Evolutionary conservation across 2,113 vertebrate genomes (phyloP), one percentile per base, ranked within the genome.

Genomic region (Artemisiospiza belli): DNA sequence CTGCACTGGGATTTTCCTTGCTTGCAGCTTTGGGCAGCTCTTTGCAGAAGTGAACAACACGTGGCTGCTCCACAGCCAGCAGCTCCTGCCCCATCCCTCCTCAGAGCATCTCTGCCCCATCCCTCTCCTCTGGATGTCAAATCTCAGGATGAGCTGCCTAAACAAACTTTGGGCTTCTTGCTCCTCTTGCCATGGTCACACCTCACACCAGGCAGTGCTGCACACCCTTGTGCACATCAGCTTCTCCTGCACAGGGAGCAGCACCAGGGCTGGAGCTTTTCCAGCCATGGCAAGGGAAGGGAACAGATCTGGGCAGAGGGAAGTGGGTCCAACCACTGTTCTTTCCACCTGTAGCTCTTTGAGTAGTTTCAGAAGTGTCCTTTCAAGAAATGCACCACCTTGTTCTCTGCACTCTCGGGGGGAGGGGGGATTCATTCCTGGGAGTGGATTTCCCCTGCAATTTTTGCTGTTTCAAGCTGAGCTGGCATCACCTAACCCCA

Each of bases 1-100:
- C 77, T 88, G 83, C 51, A 8, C 39, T 35, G 83, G 92, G 87
- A 82, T 67, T 79, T 69, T 82, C 39, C 92, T 70, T 1, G 0
- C 16, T n/a, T 82, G 90, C 72, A 77, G 61, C 84, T 95, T 75
- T 72, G 92, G 90, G 81, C 88, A 88, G 72, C 64, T 64, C 72
- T 91, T 72, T 6, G 6, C 72, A 81, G 82, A 78, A 92, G 59
- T 74, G 54, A n/a, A 24, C 54, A 59, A 5, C 17, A 2, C 18
- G 5, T 11, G 64, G 66, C 63, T 91, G 81, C 72, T 94, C 44
- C 49, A 21, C 11, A 81, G 52, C 7, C 1, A 35, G 44, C 55
- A 46, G 81, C 63, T 37, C 18, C 57, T 31, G 41, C 41, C 47
- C 22, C 47, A 24, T 47, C 41, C 62, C 57, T 25, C 59, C 78